Evolutionary conservation across 2,888 invertebrate genomes (phyloP).

Genomic region (Dromius quadrimaculatus): DNA sequence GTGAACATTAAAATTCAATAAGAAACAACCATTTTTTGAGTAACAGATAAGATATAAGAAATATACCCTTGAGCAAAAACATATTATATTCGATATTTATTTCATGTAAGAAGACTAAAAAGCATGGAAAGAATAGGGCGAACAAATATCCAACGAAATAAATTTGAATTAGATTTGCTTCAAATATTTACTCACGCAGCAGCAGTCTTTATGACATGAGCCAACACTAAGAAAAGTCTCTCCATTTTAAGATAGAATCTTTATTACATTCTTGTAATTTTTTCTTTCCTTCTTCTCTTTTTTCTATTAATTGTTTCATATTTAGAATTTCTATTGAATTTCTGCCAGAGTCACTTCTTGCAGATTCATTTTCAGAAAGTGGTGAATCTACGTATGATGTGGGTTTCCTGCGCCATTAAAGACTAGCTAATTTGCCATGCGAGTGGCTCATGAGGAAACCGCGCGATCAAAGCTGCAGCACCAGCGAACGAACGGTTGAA

Average conservation of each 20-base stretch:
- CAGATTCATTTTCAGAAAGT: background rate
- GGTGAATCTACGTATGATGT: slow-evolving; percentile 9
- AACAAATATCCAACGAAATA: slow-evolving; percentile 47
- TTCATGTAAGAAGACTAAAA: slow-evolving; percentile 51
- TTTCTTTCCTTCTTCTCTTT: background rate
- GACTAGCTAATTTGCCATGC: slow-evolving; percentile 31
- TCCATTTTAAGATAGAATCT: slow-evolving; percentile 36
- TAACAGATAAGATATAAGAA: too few species aligned
- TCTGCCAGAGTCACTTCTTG: too few species aligned
- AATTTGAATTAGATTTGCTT: slow-evolving; percentile 58
- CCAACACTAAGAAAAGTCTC: slow-evolving; percentile 8
- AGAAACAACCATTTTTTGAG: too few species aligned
- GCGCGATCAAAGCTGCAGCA: slow-evolving; percentile 30
- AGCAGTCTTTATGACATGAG: slow-evolving; percentile 45
- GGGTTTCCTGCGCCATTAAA: slow-evolving; percentile 13
- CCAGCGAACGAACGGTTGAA: slow-evolving; percentile 23
- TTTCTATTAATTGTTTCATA: slow-evolving; percentile 18
- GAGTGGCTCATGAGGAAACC: slow-evolving; percentile 22
- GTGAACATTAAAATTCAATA: too few species aligned
- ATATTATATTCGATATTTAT: slow-evolving; percentile 52
- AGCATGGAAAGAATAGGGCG: slow-evolving; percentile 53
- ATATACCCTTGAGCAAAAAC: background rate
- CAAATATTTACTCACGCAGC: slow-evolving; percentile 57
- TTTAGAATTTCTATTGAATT: too few species aligned
- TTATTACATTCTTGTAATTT: slow-evolving; percentile 44